Evolutionary conservation across 1,140 invertebrate genomes (phyloP).

Genomic region (Maconellicoccus hirsutus): DNA sequence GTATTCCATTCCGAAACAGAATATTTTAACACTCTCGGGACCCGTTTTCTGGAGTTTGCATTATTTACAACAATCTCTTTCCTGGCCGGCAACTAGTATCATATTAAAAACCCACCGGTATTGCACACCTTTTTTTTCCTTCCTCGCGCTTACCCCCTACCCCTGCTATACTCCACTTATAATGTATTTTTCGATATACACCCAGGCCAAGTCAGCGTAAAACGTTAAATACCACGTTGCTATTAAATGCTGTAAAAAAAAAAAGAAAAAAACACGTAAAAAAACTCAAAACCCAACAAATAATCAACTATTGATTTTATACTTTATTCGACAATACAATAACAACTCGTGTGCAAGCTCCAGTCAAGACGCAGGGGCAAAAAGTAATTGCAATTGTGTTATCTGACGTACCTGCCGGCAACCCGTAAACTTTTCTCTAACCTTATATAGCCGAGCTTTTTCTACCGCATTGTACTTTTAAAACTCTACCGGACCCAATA

Average conservation of each 20-base stretch:
- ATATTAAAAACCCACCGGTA: not conserved
- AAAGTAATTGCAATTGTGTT: not conserved
- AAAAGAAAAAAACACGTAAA: not conserved
- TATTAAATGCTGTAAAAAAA: not conserved
- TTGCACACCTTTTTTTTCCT: not conserved
- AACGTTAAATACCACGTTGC: not conserved
- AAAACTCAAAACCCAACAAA: not conserved
- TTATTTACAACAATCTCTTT: slow-evolving; percentile 9
- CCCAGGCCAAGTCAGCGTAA: too few species aligned
- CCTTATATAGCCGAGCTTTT: not conserved
- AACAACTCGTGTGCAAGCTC: not conserved
- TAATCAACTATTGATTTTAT: slow-evolving; percentile 10
- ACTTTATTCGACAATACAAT: not conserved
- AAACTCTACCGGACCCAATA: not conserved
- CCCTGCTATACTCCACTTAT: too few species aligned
- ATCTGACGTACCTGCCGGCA: not conserved
- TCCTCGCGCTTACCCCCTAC: too few species aligned
- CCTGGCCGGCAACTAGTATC: not conserved
- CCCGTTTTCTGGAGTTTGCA: slow-evolving; percentile 7
- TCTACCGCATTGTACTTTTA: not conserved
- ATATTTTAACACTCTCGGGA: slow-evolving; percentile 8
- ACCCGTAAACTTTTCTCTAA: not conserved
- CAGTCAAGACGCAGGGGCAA: too few species aligned
- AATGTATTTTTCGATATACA: too few species aligned
- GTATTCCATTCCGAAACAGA: slow-evolving; percentile 3